phyloP scores from a whole-genome alignment of 2,888 invertebrate genomes.

The Tenthredo livida region DNA sequence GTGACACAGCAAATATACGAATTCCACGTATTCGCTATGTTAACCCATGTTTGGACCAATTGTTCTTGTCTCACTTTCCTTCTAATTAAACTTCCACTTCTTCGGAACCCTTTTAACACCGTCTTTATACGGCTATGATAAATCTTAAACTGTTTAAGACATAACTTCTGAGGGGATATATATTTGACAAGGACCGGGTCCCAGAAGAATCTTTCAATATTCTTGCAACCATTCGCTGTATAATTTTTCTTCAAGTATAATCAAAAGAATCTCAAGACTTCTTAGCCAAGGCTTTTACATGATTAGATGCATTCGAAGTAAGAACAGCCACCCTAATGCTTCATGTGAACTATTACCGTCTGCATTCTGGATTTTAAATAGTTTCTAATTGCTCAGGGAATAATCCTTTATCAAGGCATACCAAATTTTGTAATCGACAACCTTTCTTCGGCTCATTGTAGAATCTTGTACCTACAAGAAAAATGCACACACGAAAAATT shows the following conservation, averaged over 20 bases:
- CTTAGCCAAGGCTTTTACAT: too few species aligned
- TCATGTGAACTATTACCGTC: too few species aligned
- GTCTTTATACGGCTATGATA: background rate
- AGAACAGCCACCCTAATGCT: too few species aligned
- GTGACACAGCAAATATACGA: slow-evolving; percentile 49
- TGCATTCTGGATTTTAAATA: too few species aligned
- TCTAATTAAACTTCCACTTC: slow-evolving; percentile 28
- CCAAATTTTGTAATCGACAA: background rate
- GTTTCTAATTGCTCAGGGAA: too few species aligned
- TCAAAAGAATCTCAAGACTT: background rate
- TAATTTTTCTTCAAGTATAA: background rate
- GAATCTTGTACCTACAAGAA: background rate
- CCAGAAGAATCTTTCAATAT: background rate
- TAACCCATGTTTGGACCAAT: slow-evolving; percentile 10
- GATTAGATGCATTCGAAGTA: too few species aligned
- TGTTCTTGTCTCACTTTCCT: slow-evolving; percentile 35
- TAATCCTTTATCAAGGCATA: background rate
- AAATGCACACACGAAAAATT: background rate
- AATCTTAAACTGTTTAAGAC: background rate
- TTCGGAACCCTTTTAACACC: background rate
- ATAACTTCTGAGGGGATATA: background rate
- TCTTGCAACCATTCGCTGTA: background rate
- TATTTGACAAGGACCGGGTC: too few species aligned
- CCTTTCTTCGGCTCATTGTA: background rate
- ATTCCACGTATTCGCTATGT: slow-evolving; percentile 45